phyloP scores from a whole-genome alignment of 2,113 vertebrate species.

The Heterotilapia buettikoferi region DNA sequence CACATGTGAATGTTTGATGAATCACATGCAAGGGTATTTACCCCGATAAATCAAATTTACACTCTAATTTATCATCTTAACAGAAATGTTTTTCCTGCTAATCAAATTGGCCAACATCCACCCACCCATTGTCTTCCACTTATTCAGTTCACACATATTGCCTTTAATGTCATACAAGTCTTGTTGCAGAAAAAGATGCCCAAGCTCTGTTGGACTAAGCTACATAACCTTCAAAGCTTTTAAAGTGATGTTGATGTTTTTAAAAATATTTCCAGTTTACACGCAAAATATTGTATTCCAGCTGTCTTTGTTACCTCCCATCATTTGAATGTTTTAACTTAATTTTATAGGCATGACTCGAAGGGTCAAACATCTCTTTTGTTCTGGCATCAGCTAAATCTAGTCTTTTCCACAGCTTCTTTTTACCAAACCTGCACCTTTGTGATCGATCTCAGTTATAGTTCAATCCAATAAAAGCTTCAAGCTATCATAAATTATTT shows the following conservation, averaged over 20 bases:
- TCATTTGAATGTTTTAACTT: neutral
- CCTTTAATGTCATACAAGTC: neutral
- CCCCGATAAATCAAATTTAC: neutral
- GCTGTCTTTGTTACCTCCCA: neutral
- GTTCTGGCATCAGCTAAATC: neutral
- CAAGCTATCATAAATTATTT: neutral
- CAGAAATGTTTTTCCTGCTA: neutral
- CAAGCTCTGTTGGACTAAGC: neutral
- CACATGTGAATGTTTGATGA: neutral
- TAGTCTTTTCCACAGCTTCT: neutral
- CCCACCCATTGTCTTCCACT: neutral
- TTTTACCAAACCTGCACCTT: neutral
- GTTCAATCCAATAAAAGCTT: neutral
- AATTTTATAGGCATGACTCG: neutral
- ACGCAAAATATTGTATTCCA: neutral
- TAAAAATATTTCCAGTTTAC: neutral
- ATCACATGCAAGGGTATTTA: neutral
- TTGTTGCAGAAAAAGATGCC: neutral
- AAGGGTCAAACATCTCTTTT: neutral
- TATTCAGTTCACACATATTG: neutral
- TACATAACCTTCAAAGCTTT: neutral
- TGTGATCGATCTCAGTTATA: neutral
- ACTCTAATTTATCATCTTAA: neutral
- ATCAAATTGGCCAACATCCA: neutral
- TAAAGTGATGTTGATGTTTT: neutral